A percentile compares a stretch with the other conserved stretches of the same genome.
Evolutionary conservation across 2,797 vertebrate species (phyloP).

Genomic region (Podarcis siculus): DNA sequence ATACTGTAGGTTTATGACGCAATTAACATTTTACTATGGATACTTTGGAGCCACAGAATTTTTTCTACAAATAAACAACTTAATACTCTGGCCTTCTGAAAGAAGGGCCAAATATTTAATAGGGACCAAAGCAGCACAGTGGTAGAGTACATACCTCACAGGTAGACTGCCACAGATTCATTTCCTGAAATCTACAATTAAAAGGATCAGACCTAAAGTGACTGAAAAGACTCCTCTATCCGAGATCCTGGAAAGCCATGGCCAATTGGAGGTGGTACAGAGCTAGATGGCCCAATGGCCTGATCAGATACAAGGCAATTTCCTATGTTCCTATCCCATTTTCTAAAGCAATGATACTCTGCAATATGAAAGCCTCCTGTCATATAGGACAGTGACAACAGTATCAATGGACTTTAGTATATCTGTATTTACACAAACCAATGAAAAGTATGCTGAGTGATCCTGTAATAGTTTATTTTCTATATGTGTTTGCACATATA

Average conservation of each 20-base stretch:
- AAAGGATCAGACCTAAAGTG: no score
- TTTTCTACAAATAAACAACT: not conserved
- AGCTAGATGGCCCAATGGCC: no score
- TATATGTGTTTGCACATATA: not conserved
- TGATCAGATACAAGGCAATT: no score
- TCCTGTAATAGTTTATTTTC: not conserved
- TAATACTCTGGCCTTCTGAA: not conserved
- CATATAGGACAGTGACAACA: not conserved
- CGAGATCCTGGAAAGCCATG: not conserved
- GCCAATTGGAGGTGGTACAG: no score
- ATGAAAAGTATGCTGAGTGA: no score
- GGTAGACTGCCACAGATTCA: no score
- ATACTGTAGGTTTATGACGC: no score
- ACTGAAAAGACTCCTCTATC: no score
- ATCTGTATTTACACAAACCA: not conserved
- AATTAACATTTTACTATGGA: no score
- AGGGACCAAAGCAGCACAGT: no score
- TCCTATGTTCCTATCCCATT: not conserved
- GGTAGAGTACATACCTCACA: no score
- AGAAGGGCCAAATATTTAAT: not conserved
- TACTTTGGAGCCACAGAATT: not conserved
- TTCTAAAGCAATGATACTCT: not conserved
- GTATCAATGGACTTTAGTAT: not conserved
- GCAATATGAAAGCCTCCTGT: not conserved
- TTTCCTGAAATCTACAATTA: no score